Percentiles rank a stretch among this genome's conserved stretches.
These are phyloP conservation scores for Siniperca scherzeri DNA, from an alignment of 2,797 vertebrate genomes.

Conservation along the genomic window DNA sequence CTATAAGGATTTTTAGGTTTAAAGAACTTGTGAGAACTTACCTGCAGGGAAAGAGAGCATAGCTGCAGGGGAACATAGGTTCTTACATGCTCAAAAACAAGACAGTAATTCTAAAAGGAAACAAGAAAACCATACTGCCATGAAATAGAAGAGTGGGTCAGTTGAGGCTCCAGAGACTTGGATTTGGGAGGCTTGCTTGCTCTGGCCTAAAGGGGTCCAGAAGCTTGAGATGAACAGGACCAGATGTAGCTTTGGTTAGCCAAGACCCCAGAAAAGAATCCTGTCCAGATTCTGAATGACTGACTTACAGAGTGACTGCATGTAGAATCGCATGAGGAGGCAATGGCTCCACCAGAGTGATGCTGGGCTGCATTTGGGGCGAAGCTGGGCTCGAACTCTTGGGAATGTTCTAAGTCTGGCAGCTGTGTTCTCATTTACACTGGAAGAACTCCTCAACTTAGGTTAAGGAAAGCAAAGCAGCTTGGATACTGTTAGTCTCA, in stretches of 20 bases:
- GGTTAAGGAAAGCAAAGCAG: neutral
- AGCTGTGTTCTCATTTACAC: neutral
- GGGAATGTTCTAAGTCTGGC: neutral
- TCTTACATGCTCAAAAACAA: constrained; percentile 2
- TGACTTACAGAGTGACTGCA: neutral
- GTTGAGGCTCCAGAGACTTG: neutral
- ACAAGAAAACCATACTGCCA: neutral
- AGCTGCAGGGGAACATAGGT: neutral
- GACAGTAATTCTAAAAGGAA: neutral
- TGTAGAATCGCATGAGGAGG: neutral
- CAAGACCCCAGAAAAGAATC: neutral
- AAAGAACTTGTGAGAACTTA: neutral
- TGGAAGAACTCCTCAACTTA: neutral
- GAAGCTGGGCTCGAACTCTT: neutral
- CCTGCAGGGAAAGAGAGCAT: constrained; percentile 5
- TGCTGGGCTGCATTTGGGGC: neutral
- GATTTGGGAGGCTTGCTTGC: neutral
- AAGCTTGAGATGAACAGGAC: neutral
- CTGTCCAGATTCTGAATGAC: neutral
- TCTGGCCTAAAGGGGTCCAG: neutral
- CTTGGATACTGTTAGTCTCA: neutral
- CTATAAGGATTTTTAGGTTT: neutral
- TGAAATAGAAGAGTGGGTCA: constrained; percentile 8
- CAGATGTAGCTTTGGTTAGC: neutral
- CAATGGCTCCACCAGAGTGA: neutral